Evolutionary conservation across 2,797 vertebrate genomes (phyloP).

Genomic region (Sebastes taczanowskii): DNA sequence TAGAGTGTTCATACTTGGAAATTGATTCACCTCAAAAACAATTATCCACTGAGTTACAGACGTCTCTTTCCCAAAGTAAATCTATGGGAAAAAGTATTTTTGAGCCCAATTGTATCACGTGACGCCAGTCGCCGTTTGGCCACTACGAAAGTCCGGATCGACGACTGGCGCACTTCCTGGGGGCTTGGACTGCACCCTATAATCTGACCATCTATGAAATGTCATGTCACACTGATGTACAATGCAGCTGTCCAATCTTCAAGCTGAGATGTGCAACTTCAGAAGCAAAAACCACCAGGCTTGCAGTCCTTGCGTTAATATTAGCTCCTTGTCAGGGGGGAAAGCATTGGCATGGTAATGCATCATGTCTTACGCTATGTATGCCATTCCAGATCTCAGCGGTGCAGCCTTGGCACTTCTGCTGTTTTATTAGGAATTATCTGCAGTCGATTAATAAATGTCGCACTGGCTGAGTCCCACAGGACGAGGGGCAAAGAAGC

Average conservation of each 20-base stretch:
- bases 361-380: conserved; percentile 55
- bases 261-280: conserved; percentile 50
- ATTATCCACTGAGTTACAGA: too few species aligned
- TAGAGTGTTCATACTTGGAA: too few species aligned
- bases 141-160: too few species aligned
- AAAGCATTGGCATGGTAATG: conserved; percentile 59
- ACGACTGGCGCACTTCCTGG: too few species aligned
- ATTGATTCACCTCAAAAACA: too few species aligned
- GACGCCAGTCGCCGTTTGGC: too few species aligned
- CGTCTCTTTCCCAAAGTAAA: too few species aligned
- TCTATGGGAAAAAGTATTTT: too few species aligned
- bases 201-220: conserved; percentile 35
- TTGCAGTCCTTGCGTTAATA: conserved; percentile 54
- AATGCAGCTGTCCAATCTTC: conserved; percentile 32
- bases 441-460: conserved; percentile 76
- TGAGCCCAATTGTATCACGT: too few species aligned
- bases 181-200: neutral
- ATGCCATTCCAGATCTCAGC: conserved; percentile 44
- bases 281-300: conserved; percentile 41
- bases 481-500: conserved; percentile 57
- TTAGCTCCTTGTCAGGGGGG: conserved; percentile 46
- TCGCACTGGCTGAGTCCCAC: conserved; percentile 48
- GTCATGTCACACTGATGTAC: conserved; percentile 15
- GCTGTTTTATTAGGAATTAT: conserved; percentile 74
- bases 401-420: conserved; percentile 51